phyloP scores from a whole-genome alignment of 2,888 invertebrate genomes.

The Nymphalis polychloros region DNA sequence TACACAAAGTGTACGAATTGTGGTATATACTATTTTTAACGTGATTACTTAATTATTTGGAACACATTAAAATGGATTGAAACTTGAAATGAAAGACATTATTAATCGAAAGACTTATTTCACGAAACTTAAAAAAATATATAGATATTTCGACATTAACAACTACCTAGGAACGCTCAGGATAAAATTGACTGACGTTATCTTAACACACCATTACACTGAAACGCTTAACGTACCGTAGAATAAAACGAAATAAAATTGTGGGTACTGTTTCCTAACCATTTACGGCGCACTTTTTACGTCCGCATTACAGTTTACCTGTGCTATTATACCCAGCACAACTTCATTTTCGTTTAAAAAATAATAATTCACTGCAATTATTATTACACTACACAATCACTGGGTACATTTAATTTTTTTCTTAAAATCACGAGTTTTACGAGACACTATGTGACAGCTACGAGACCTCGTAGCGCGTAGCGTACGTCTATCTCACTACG shows the following conservation, averaged over 20 bases:
- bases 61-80: too few relatives aligned
- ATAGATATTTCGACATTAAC: constrained; percentile 37
- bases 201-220: constrained; percentile 72
- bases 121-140: constrained; percentile 10
- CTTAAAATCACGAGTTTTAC: constrained; percentile 25
- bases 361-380: constrained; percentile 37
- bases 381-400: constrained; percentile 59
- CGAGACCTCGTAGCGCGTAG: constrained; percentile 33
- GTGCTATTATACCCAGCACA: constrained; percentile 31
- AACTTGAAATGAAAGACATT: background rate
- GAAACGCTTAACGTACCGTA: constrained; percentile 57
- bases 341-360: background rate
- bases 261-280: constrained; percentile 47
- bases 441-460: constrained; percentile 18
- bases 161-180: constrained; percentile 38
- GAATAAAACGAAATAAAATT: constrained; percentile 61
- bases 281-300: constrained; percentile 51
- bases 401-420: constrained; percentile 20
- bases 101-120: background rate
- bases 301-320: constrained; percentile 56
- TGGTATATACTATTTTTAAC: too few relatives aligned
- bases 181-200: constrained; percentile 56
- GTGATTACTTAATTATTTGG: too few relatives aligned
- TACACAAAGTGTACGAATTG: too few relatives aligned
- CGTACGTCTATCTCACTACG: constrained; percentile 63